Evolutionary conservation across 2,113 vertebrate species (phyloP), one percentile per base, ranked within the genome.

Genomic region (Miniopterus natalensis): DNA sequence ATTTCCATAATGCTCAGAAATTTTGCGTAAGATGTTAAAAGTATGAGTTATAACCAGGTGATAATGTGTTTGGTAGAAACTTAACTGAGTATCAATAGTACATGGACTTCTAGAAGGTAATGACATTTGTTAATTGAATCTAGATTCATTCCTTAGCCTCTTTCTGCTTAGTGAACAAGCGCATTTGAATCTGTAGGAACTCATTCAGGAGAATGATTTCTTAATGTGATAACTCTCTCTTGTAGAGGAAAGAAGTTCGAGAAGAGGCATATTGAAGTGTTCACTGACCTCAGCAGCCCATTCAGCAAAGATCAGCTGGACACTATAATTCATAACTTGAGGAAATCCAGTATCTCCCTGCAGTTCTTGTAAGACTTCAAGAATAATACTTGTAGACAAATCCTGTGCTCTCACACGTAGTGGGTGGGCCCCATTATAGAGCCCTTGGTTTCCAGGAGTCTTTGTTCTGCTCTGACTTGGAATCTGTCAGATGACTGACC

Each of bases 341-440:
- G 99, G 98, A 98, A 98, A 96, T 98, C 98, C 8, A 98, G 89
- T 84, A 99, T 99, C 98, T 99, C 99, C 14, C 97, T 99, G 96
- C 99, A 99, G 96, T 99, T 99, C 97, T 99, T 99, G 99, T 99
- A 98, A 99, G 99, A 98, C 68, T 68, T 4, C 66, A n/a, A 0
- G n/a, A 96, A 9, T 95, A 94, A n/a, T 0, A 14, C 31, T 31
- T 73, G 10, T 70, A 92, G 74, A 63, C 53, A 87, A 57, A 65
- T 66, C 17, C 55, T 71, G 6, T 74, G 57, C 27, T 81, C 61
- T 87, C 14, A 5, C 59, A 81, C 23, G 6, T 25, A n/a, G 23
- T 75, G 59, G 84, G n/a, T 57, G 18, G 55, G 13, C 2, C 18
- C 36, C 40, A 57, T 57, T 45, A 2, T 6, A 70, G 45, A 79